These are phyloP conservation scores for Geophilus truncorum DNA, from an alignment of 2,888 invertebrate genomes.

Conservation along the genomic window DNA sequence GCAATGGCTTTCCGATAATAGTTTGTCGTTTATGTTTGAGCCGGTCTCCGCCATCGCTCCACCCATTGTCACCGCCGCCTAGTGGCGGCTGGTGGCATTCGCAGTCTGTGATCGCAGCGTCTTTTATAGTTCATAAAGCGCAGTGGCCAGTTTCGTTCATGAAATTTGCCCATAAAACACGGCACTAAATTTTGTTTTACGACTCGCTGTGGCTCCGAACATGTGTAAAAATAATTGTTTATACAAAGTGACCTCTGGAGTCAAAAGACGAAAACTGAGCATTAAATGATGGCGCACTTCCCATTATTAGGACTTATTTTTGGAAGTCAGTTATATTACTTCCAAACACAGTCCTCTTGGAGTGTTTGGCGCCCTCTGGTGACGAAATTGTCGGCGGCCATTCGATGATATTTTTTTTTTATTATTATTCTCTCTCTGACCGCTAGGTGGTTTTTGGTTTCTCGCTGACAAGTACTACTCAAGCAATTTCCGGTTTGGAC, in stretches of 20 bases:
- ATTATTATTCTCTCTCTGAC: not conserved
- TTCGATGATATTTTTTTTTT: no score
- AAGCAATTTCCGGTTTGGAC: not conserved
- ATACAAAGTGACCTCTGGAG: not conserved
- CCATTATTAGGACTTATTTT: not conserved
- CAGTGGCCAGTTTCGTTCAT: conserved; percentile 10
- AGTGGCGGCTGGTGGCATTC: not conserved
- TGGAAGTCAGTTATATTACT: no score
- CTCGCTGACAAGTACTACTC: no score
- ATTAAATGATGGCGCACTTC: not conserved
- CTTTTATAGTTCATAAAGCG: conserved; percentile 10
- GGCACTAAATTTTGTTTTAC: not conserved
- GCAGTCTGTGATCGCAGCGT: not conserved
- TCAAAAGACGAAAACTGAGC: conserved; percentile 9
- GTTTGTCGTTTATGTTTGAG: not conserved
- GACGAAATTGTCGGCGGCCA: not conserved
- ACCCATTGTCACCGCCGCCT: not conserved
- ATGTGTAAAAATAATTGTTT: conserved; percentile 10
- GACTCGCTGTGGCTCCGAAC: not conserved
- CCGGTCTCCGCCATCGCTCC: not conserved
- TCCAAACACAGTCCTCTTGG: no score
- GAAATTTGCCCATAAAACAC: not conserved
- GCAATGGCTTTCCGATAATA: conserved; percentile 4
- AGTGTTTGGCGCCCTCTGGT: not conserved
- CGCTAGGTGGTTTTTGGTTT: no score